These are phyloP conservation scores for Lydus trimaculatus DNA, from an alignment of 2,888 invertebrate species.

Conservation along the genomic window DNA sequence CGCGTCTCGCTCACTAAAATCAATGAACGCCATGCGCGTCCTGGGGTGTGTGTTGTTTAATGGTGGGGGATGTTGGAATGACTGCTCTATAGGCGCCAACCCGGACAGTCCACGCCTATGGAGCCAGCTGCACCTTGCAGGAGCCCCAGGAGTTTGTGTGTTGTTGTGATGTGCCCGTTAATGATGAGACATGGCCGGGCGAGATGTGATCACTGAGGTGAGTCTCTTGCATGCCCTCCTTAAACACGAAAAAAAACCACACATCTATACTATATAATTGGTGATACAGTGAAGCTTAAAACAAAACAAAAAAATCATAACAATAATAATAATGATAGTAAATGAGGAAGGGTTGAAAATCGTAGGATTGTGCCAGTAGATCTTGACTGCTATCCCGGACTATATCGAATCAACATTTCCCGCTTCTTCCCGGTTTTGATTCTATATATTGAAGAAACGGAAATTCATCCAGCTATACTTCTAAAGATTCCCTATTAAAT, in stretches of 20 bases:
- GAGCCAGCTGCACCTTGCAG: slow-evolving; percentile 58
- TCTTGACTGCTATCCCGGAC: slow-evolving; percentile 9
- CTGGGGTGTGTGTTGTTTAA: slow-evolving; percentile 40
- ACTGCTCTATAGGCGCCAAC: slow-evolving; percentile 53
- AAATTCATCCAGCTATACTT: slow-evolving; percentile 18
- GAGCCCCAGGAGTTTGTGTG: slow-evolving; percentile 56
- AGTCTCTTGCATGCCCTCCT: slow-evolving; percentile 32
- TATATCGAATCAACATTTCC: slow-evolving; percentile 24
- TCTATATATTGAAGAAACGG: slow-evolving; percentile 10
- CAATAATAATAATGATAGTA: not conserved
- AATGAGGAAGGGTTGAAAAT: not conserved
- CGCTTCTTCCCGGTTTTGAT: slow-evolving; percentile 24
- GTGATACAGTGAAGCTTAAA: not conserved
- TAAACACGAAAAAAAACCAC: no score
- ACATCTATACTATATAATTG: not conserved
- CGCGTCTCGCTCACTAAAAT: slow-evolving; percentile 52
- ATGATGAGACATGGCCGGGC: slow-evolving; percentile 54
- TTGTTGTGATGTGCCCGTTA: slow-evolving; percentile 52
- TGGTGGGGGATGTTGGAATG: slow-evolving; percentile 38
- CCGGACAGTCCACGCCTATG: slow-evolving; percentile 63
- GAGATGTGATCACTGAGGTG: slow-evolving; percentile 49
- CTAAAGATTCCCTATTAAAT: slow-evolving; percentile 10
- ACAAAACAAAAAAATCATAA: not conserved
- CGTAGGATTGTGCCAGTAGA: not conserved
- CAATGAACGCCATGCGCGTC: slow-evolving; percentile 59